These are phyloP conservation scores for Gobionotothen gibberifrons DNA, from an alignment of 2,797 vertebrate species.

Conservation along the genomic window DNA sequence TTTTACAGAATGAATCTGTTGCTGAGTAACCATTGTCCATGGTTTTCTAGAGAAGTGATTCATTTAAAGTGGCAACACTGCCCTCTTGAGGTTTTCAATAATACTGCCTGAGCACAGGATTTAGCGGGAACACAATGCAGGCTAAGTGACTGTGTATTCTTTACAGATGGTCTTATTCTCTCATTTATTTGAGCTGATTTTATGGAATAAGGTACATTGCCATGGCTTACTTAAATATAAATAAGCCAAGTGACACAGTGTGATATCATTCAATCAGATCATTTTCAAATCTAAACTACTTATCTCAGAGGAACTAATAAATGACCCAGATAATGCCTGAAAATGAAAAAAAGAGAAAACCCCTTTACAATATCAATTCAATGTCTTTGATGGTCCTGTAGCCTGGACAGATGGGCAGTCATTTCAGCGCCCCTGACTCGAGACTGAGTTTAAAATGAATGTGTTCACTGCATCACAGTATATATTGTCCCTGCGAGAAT, in stretches of 20 bases:
- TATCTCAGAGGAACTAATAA: not conserved
- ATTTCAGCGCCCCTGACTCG: not conserved
- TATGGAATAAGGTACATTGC: not conserved
- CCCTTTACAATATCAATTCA: not conserved
- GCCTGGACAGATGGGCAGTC: constrained; percentile 14
- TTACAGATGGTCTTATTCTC: not conserved
- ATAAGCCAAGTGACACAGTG: not conserved
- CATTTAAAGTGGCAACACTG: constrained; percentile 60
- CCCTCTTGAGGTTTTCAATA: constrained; percentile 58
- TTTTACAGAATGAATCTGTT: constrained; percentile 27
- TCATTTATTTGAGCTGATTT: constrained; percentile 1
- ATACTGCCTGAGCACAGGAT: not conserved
- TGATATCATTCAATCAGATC: constrained; percentile 13
- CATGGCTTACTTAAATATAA: not conserved
- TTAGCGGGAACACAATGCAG: not conserved
- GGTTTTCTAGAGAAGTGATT: not conserved
- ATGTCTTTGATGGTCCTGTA: not conserved
- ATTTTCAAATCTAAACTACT: constrained; percentile 12
- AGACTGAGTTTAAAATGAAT: constrained; percentile 23
- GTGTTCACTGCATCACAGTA: constrained; percentile 9
- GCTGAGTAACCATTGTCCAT: constrained; percentile 10
- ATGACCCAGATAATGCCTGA: not conserved
- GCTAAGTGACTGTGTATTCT: not conserved
- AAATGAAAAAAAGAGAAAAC: not conserved
- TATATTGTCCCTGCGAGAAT: constrained; percentile 7